A percentile compares a stretch with the other conserved stretches of the same genome.
Evolutionary conservation across 1,140 invertebrate genomes (phyloP).

Genomic region (Lepidotrigona ventralis): DNA sequence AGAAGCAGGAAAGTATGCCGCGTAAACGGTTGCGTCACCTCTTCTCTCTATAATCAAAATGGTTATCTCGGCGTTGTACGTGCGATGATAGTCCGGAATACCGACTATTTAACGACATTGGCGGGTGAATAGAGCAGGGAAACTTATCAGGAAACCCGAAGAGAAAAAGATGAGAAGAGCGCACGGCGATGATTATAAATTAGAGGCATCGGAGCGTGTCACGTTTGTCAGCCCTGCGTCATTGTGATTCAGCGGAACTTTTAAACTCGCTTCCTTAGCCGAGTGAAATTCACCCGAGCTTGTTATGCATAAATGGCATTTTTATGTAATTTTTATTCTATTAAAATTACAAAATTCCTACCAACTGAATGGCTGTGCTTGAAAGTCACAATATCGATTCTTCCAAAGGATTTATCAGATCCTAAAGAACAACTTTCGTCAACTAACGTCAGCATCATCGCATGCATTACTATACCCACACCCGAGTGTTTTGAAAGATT

Average conservation of each 20-base stretch:
- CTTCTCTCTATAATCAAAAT: background rate
- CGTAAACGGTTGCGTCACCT: constrained; percentile 15
- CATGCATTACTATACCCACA: too few species aligned
- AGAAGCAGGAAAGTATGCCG: constrained; percentile 15
- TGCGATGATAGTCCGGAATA: background rate
- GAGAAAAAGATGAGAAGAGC: background rate
- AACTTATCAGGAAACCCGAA: background rate
- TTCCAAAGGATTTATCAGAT: too few species aligned
- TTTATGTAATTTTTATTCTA: too few species aligned
- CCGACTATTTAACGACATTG: background rate
- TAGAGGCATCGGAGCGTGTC: background rate
- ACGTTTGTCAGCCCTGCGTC: background rate
- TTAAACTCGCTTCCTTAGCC: background rate
- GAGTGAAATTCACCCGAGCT: background rate
- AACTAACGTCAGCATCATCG: too few species aligned
- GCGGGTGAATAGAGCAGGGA: too few species aligned
- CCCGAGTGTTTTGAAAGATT: too few species aligned
- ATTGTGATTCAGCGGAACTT: background rate
- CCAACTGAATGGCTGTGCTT: too few species aligned
- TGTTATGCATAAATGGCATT: background rate
- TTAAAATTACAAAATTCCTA: too few species aligned
- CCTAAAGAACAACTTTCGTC: too few species aligned
- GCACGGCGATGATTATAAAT: background rate
- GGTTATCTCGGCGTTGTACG: background rate
- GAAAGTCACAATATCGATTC: too few species aligned